phyloP scores from a whole-genome alignment of 2,797 vertebrate species.

The Melanotaenia trifasciata region DNA sequence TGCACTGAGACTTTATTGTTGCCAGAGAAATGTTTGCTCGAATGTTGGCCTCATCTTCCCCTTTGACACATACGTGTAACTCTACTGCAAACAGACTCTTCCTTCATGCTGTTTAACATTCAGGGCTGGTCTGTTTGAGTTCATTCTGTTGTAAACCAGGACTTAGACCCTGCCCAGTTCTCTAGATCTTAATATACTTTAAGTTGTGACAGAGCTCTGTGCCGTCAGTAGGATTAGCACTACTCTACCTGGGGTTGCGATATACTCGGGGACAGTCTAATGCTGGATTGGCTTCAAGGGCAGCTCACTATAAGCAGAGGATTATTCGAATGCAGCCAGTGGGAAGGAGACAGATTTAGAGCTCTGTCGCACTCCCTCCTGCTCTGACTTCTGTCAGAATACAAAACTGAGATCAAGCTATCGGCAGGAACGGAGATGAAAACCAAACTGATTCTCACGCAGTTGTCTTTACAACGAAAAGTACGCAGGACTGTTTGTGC shows the following conservation, averaged over 20 bases:
- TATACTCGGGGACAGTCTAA: constrained; percentile 72
- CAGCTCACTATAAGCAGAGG: constrained; percentile 71
- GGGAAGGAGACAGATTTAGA: constrained; percentile 64
- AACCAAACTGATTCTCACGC: constrained; percentile 18
- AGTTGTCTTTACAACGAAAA: background rate
- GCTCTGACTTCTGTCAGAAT: constrained; percentile 59
- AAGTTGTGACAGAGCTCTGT: constrained; percentile 62
- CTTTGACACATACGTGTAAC: constrained; percentile 10
- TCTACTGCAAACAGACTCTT: background rate
- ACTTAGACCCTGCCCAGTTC: constrained; percentile 57
- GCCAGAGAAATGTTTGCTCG: background rate
- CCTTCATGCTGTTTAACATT: constrained; percentile 18
- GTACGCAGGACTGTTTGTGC: background rate
- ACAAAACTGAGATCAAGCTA: constrained; percentile 50
- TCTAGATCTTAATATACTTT: constrained; percentile 55
- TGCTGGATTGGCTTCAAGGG: constrained; percentile 75
- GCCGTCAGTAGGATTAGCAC: constrained; percentile 74
- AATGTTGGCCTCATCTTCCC: background rate
- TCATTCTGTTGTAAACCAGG: constrained; percentile 56
- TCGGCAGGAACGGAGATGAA: constrained; percentile 41
- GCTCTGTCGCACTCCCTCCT: constrained; percentile 26
- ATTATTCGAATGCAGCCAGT: constrained; percentile 73
- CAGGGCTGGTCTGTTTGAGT: constrained; percentile 14
- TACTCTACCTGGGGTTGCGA: constrained; percentile 73
- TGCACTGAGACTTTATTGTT: background rate